phyloP scores from a whole-genome alignment of 1,140 invertebrate species.

The Meloidogyne chitwoodi region DNA sequence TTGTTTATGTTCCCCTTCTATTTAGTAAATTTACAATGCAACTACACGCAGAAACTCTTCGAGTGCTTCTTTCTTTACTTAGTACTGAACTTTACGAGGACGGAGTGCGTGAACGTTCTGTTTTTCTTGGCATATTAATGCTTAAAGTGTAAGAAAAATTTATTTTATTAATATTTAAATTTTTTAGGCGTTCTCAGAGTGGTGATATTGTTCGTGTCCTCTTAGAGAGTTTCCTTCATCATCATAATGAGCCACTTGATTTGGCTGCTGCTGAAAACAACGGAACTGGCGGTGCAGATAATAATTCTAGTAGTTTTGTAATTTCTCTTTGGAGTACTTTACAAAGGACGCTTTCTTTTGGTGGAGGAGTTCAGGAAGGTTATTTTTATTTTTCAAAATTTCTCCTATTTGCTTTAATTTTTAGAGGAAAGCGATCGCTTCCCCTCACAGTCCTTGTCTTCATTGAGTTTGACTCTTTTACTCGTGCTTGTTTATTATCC shows the following conservation, averaged over 20 bases:
- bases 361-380: not conserved
- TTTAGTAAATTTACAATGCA: slow-evolving; percentile 80
- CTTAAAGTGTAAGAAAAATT: slow-evolving; percentile 4
- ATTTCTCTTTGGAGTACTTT: slow-evolving; percentile 20
- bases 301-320: slow-evolving; percentile 30
- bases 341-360: slow-evolving; percentile 5
- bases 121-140: slow-evolving; percentile 67
- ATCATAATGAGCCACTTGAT: slow-evolving; percentile 27
- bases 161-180: not conserved
- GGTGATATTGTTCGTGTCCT: slow-evolving; percentile 32
- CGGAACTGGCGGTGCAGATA: slow-evolving; percentile 1
- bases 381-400: not conserved
- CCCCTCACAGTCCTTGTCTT: slow-evolving; percentile 43
- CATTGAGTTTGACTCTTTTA: slow-evolving; percentile 67
- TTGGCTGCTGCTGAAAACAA: slow-evolving; percentile 1
- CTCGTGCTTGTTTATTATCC: slow-evolving; percentile 86
- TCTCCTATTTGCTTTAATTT: not conserved
- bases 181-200: slow-evolving; percentile 23
- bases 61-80: slow-evolving; percentile 65
- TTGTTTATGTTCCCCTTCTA: slow-evolving; percentile 41
- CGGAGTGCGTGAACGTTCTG: slow-evolving; percentile 60
- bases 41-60: slow-evolving; percentile 65
- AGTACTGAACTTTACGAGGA: slow-evolving; percentile 65
- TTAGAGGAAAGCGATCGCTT: slow-evolving; percentile 31
- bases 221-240: slow-evolving; percentile 43